Percentiles rank a stretch among this genome's conserved stretches.
These are phyloP conservation scores for Nephrotoma appendiculata DNA, from an alignment of 2,888 invertebrate species.

Conservation along the genomic window DNA sequence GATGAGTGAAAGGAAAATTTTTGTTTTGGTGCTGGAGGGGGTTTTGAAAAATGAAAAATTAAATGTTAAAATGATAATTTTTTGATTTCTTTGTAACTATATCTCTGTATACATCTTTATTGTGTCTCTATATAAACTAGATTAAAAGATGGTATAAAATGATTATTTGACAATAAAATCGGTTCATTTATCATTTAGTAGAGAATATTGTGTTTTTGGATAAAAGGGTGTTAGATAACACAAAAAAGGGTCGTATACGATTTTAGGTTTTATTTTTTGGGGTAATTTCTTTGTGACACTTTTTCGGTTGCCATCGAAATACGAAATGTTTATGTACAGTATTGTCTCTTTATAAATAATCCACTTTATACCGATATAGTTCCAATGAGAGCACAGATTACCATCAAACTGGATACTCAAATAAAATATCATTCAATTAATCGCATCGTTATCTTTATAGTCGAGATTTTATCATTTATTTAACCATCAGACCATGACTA, in stretches of 20 bases:
- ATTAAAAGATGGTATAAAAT: neutral
- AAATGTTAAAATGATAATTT: neutral
- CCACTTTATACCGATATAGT: no score
- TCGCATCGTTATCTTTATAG: no score
- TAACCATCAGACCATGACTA: no score
- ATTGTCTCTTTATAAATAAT: no score
- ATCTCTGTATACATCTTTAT: neutral
- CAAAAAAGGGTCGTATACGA: neutral
- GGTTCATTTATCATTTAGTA: neutral
- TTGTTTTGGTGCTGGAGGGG: neutral
- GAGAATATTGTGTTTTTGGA: neutral
- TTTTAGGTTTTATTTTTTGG: no score
- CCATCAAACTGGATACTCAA: no score
- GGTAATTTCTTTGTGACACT: no score
- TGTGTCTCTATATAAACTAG: neutral
- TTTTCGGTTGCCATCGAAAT: no score
- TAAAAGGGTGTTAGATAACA: neutral
- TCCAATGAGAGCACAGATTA: no score
- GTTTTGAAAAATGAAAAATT: neutral
- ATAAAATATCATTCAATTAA: no score
- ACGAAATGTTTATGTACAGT: no score
- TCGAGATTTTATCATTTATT: no score
- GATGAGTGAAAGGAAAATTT: neutral
- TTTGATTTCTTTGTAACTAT: neutral
- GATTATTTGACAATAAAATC: neutral